Base-by-base conservation (phyloP, 2,888 invertebrate species). In the Lottia gigantea region DNA sequence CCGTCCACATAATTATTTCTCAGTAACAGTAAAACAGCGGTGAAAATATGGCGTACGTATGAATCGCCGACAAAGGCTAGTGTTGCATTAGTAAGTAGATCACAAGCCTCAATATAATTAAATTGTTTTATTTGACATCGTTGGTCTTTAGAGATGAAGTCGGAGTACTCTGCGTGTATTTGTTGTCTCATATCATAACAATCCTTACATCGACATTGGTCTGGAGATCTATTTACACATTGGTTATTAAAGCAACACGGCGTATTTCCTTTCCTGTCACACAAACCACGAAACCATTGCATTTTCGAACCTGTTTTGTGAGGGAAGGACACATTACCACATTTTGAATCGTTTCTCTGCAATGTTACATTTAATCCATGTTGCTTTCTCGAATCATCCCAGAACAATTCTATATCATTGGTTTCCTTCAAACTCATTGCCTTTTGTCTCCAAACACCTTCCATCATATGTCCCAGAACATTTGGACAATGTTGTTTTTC, bases 151-250 rank as follows among this genome's bases (percentile, higher is more conserved):
- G 55, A 19, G 11, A 55, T 23, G 12, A 55, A 55, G 23, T 55
- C 55, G 12, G 55, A 55, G 14, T 55, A 55, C 19, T 55, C 55
- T 3, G 19, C 55, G 23, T 55, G 55, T 55, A 23, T 11, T 3
- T 19, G 23, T 55, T 55, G 55, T 55, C 55, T 55, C 55, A 55
- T 55, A 23, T 55, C 55, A 55, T 23, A 55, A 55, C 55, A 55
- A 55, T 55, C 23, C 11, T 14, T 23, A 55, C 55, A 55, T 55
- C 23, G 19, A 23, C 55, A 55, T 15, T 55, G 55, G 8, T 55
- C 19, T 55, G 23, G 8, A 23, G 55, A 23, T 23, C 14, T 55
- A 23, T 19, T 23, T 3, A 23, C 19, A 55, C 55, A 55, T 8
- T 23, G 19, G 23, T 55, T 55, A 23, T 55, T 55, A 55, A 23